These are phyloP conservation scores for Chloroclystis v-ata DNA, from an alignment of 2,888 invertebrate species.

Conservation along the genomic window DNA sequence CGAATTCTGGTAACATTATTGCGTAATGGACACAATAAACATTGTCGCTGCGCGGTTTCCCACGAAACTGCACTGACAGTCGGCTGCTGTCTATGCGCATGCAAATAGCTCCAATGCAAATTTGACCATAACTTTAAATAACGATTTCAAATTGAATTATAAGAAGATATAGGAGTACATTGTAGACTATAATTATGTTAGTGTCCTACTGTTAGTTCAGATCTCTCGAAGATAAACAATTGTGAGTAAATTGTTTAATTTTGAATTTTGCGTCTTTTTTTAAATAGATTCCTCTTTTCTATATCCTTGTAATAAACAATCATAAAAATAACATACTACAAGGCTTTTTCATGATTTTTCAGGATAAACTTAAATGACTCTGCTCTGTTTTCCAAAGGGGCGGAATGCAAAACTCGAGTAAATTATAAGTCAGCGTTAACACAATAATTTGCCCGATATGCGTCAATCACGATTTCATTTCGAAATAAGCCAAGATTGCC, in stretches of 20 bases:
- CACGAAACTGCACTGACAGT: slow-evolving; percentile 45
- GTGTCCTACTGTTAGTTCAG: too few relatives aligned
- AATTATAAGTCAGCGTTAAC: slow-evolving; percentile 30
- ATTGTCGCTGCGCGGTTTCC: slow-evolving; percentile 53
- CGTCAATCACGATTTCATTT: slow-evolving; percentile 58
- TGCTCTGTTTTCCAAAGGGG: slow-evolving; percentile 3
- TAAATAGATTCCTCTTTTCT: too few relatives aligned
- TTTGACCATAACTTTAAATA: slow-evolving; percentile 13
- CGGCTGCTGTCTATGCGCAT: slow-evolving; percentile 17
- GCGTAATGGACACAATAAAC: slow-evolving; percentile 32
- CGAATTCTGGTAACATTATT: slow-evolving; percentile 64
- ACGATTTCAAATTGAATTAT: slow-evolving; percentile 16
- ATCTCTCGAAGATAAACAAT: too few relatives aligned
- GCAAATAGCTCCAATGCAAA: slow-evolving; percentile 29
- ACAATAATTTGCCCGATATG: slow-evolving; percentile 51
- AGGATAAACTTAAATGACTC: neutral
- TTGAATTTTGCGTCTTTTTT: too few relatives aligned
- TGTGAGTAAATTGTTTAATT: too few relatives aligned
- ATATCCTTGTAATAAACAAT: too few relatives aligned
- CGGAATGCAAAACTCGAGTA: slow-evolving; percentile 20
- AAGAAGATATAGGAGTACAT: neutral
- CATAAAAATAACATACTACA: too few relatives aligned
- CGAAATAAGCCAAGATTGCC: slow-evolving; percentile 64
- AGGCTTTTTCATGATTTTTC: too few relatives aligned
- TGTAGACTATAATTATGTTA: too few relatives aligned